Base-by-base conservation (phyloP, 1,140 invertebrate genomes). In the Calycopis cecrops region DNA sequence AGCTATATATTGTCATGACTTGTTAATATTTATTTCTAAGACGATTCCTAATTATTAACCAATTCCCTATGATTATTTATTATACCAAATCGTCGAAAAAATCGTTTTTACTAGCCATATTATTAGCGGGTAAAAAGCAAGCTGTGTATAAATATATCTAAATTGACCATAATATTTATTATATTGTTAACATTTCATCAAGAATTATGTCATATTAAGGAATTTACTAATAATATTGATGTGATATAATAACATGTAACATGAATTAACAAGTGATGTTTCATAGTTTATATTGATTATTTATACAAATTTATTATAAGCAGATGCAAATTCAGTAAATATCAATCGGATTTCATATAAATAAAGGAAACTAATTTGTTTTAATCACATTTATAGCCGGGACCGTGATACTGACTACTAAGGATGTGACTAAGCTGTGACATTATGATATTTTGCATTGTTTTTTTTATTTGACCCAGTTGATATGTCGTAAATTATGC, bases 241-340 rank as follows among this genome's bases (percentile, higher is more conserved):
- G 16, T 44, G 40, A 44, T 12, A 44, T 44, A 44, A 44, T 44
- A 44, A 14, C 16, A 40, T 12, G 12, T 9, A 17, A 44, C 9
- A 44, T 44, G 9, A 44, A 44, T 16, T 16, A 44, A 12, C 9
- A 9, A 16, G 14, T 40, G 38, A 16, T 44, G 40, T 17, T 9
- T 44, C 40, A 12, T 12, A 16, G 40, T 16, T 44, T 40, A 16
- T 44, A 44, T 44, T 14, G 40, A 16, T 9, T 14, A 44, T 44
- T 44, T 9, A 44, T 14, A 16, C 40, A 44, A 14, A 17, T 44
- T 44, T 44, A 44, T 44, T 44, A 17, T 44, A 44, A 44, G 40
- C 40, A 44, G 16, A 44, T 44, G 40, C 17, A 17, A 44, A 17
- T 44, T 28, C 6, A 16, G 14, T 16, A 44, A 44, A 44, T 44